Conservation (phyloP, 2,888 invertebrate genomes). For the Nowickia ferox region DNA sequence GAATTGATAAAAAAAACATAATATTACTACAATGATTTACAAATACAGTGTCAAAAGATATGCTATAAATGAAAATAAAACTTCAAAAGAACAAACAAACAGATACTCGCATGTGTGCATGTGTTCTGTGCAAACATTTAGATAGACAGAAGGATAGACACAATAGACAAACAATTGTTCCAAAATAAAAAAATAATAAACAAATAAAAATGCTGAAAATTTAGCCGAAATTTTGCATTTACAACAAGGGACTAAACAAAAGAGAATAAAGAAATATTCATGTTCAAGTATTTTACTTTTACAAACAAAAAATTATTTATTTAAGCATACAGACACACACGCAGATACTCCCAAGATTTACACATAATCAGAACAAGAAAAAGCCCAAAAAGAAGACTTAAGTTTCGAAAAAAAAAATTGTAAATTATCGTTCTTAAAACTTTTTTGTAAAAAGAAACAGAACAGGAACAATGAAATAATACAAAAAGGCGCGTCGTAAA, state of each 20-base stretch:
- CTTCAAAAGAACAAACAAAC: constrained; percentile 12
- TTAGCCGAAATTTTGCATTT: constrained; percentile 50
- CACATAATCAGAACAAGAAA: background rate
- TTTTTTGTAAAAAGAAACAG: constrained; percentile 35
- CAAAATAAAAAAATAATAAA: constrained; percentile 34
- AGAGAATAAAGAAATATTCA: background rate
- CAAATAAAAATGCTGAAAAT: background rate
- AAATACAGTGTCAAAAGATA: background rate
- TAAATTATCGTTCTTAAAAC: constrained; percentile 12
- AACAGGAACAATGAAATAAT: constrained; percentile 61
- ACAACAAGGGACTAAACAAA: constrained; percentile 51
- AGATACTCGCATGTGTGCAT: background rate
- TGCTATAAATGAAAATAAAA: constrained; percentile 22
- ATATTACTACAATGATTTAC: constrained; percentile 31
- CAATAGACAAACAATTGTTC: constrained; percentile 62
- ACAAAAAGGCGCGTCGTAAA: constrained; percentile 70
- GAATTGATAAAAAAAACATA: constrained; percentile 51
- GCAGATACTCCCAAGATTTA: background rate
- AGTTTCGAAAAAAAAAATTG: constrained; percentile 19
- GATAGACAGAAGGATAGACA: constrained; percentile 40
- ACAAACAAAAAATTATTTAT: background rate
- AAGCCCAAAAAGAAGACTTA: background rate
- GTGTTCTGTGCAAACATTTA: constrained; percentile 27
- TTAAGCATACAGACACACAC: background rate
- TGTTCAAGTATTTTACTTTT: background rate